These are phyloP conservation scores for Calameuta pallipes DNA, from an alignment of 2,888 invertebrate genomes.

Conservation along the genomic window DNA sequence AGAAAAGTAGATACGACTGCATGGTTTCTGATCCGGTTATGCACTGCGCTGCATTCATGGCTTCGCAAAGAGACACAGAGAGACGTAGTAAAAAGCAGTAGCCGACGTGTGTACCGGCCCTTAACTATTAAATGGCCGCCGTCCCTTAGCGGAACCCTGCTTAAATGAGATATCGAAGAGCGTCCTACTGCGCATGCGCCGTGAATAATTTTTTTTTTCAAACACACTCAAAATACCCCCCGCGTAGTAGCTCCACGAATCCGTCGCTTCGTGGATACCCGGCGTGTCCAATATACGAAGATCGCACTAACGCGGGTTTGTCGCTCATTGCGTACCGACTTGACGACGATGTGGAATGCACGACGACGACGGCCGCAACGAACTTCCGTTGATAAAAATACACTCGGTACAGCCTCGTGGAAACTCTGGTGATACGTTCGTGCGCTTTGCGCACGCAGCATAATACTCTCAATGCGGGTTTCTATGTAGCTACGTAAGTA, in stretches of 20 bases:
- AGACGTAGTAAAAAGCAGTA: neutral
- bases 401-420: slow-evolving; percentile 54
- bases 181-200: neutral
- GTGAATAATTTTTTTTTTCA: neutral
- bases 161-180: neutral
- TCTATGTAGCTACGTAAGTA: neutral
- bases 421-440: neutral
- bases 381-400: slow-evolving; percentile 66
- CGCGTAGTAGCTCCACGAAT: neutral
- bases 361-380: slow-evolving; percentile 57
- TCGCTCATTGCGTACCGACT: neutral
- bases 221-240: neutral
- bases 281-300: neutral
- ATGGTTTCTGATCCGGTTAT: slow-evolving; percentile 67
- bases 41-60: slow-evolving; percentile 52
- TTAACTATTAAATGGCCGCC: slow-evolving; percentile 25
- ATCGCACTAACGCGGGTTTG: neutral
- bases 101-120: slow-evolving; percentile 13
- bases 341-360: slow-evolving; percentile 48
- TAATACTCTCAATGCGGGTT: neutral
- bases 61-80: slow-evolving; percentile 43
- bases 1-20: slow-evolving; percentile 64
- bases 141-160: neutral
- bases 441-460: neutral
- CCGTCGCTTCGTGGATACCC: neutral